A percentile compares a stretch with the other conserved stretches of the same genome.
Conservation (phyloP, 2,797 vertebrate genomes). For the Antennarius maculatus region DNA sequence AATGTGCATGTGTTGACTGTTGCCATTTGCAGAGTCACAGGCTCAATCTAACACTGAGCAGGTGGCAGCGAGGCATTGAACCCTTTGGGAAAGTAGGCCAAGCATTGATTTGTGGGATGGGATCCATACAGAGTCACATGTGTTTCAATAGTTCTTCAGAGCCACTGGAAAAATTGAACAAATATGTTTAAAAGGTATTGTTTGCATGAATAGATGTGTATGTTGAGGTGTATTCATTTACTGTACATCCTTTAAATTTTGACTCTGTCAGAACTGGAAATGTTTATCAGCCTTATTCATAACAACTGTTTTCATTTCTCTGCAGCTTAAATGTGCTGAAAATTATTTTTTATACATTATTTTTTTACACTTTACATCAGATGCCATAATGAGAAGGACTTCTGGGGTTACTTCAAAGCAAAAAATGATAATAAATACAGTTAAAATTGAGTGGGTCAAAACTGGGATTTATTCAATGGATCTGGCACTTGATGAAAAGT, state of each 20-base stretch:
- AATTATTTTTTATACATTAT: no score
- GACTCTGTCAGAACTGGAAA: not conserved
- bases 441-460: no score
- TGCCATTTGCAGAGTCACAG: not conserved
- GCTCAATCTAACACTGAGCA: conserved; percentile 10
- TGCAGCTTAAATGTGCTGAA: not conserved
- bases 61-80: not conserved
- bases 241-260: not conserved
- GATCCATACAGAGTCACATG: conserved; percentile 3
- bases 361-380: no score
- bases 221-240: conserved; percentile 2
- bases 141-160: not conserved
- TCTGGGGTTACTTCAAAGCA: no score
- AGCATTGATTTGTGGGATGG: conserved; percentile 13
- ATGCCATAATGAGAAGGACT: no score
- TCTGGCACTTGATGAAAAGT: no score
- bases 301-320: not conserved
- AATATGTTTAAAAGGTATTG: not conserved
- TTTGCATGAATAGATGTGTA: not conserved
- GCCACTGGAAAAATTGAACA: no score
- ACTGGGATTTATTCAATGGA: no score
- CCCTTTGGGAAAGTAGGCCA: conserved; percentile 15
- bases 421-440: no score
- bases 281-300: not conserved
- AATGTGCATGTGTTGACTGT: not conserved